Base-by-base conservation (phyloP, 2,888 invertebrate species). In the Scaptomyza parva region DNA sequence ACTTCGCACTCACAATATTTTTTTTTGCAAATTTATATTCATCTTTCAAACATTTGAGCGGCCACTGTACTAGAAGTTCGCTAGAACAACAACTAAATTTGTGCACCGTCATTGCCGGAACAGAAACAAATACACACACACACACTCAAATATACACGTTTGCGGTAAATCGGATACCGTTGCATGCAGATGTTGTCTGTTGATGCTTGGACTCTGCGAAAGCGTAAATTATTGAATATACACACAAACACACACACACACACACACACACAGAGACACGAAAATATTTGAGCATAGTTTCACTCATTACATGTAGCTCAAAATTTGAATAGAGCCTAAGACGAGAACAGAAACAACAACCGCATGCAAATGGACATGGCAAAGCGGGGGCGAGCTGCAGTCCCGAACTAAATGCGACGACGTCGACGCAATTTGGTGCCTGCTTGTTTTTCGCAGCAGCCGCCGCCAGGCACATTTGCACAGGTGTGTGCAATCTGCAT, bases 401-500 rank as follows among this genome's bases (percentile, higher is more conserved):
- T 28, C 18, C 59, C 45, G 60, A 72, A 57, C 71, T 54, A 76
- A 57, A 58, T 55, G 50, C 47, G 41, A 50, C 54, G 35, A 52
- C 55, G 61, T 40, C 64, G 44, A 58, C 54, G 59, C 55, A 70
- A 64, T 72, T 58, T 54, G 55, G 55, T 58, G 66, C 18, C 24
- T 45, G 39, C 47, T 41, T 55, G 41, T 57, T 64, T 33, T 52
- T 63, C 37, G 52, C 63, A 52, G 63, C 63, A 33, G 30, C 30
- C 11, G 30, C 40, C 18, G 40, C 40, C n/a, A n/a, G 5, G 40
- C 30, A 37, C 58, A 67, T 70, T 81, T 81, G 82, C 85, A 84
- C 83, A 84, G 83, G 83, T 84, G 73, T 74, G 76, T 76, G 86
- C 80, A 88, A 70, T 60, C 66, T 78, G 70, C 62, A 69, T 73